phyloP scores from a whole-genome alignment of 2,113 vertebrate species.

The Pristiophorus japonicus region DNA sequence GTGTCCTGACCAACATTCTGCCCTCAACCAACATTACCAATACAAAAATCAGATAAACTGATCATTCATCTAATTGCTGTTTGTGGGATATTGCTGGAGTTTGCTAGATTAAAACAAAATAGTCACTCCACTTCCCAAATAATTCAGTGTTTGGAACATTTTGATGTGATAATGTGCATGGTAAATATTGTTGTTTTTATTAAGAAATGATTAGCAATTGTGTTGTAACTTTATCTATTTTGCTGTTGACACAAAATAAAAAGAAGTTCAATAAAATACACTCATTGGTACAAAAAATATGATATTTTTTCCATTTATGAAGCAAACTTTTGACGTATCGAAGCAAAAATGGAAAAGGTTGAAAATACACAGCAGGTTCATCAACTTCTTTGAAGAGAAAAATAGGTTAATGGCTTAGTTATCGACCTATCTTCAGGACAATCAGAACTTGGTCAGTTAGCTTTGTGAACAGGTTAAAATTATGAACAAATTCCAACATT shows the following conservation, averaged over 20 bases:
- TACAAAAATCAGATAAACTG: not conserved
- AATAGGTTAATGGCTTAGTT: not conserved
- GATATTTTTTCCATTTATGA: not conserved
- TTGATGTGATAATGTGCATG: not conserved
- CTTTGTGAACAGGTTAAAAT: not conserved
- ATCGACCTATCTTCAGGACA: not conserved
- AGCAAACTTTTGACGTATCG: not conserved
- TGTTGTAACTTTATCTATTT: not conserved
- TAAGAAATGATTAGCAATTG: too few species aligned
- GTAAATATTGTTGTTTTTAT: not conserved
- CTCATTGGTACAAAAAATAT: not conserved
- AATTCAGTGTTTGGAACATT: not conserved
- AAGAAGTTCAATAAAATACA: not conserved
- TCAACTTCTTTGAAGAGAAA: not conserved
- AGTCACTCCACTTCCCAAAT: not conserved
- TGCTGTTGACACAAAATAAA: not conserved
- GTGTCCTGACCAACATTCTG: not conserved
- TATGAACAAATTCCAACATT: not conserved
- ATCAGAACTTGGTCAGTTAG: not conserved
- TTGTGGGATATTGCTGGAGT: not conserved
- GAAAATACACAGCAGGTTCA: not conserved
- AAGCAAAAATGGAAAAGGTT: not conserved
- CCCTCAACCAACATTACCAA: not conserved
- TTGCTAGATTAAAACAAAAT: not conserved
- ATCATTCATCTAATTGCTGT: not conserved